Base-by-base conservation (phyloP, 92 coral and sea anemone genomes). In the Porites cylindrica region DNA sequence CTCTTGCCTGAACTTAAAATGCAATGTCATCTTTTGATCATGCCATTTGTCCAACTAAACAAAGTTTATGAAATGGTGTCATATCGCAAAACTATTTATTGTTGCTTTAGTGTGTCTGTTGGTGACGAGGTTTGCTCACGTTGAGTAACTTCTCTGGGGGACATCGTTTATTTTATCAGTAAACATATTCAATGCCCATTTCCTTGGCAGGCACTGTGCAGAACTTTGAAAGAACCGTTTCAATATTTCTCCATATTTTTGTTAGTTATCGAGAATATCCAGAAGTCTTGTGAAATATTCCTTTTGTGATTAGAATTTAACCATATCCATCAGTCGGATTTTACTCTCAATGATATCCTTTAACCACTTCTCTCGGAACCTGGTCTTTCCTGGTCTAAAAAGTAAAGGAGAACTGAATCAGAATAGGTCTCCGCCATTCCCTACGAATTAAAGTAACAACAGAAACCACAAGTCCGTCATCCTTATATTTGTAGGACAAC, bases 351-450 rank as follows among this genome's bases (percentile, higher is more conserved):
- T 95, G 51, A 96, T 90, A 50, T 95, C 97, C 85, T 92, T 96
- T 26, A 96, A 82, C 99, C 99, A 96, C 88, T 96, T 96, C 81
- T 95, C 99, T 83, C 98, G 87, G 76, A 96, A 96, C 59, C 94
- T 91, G 72, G 97, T 87, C 74, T 93, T 95, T 10, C 99, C 99
- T 58, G 99, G 99, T 70, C 99, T 96, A 38, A 56, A 29, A 66
- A 54, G 54, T 26, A 58, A 19, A 18, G 8, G 52, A 17, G 54
- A 72, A 63, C 32, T 29, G 3, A 38, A 82, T 7, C 10, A 32
- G 69, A 17, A 51, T 3, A 23, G 14, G 2, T n/a, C 23, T 17
- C 47, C 47, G 6, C 47, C 4, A 38, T 38, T 38, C 6, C 47
- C 47, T 38, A 38, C 47, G 47, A 38, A 29, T 29, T 29, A 29